phyloP scores from a whole-genome alignment of 2,888 invertebrate species.

The Drosophila sordidula region DNA sequence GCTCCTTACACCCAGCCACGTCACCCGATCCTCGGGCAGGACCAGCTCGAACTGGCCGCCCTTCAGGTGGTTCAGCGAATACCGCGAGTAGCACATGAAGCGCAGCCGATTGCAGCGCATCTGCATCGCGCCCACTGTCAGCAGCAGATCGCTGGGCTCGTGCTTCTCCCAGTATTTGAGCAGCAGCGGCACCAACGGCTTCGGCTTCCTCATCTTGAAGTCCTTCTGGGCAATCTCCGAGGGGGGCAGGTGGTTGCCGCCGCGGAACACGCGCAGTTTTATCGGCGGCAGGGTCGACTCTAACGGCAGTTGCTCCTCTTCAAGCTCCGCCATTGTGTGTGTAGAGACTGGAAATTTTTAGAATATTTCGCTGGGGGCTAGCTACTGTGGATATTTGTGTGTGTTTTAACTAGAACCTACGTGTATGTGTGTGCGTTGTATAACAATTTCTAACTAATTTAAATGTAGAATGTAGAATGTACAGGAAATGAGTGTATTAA shows the following conservation, averaged over 20 bases:
- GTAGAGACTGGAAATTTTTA: slow-evolving; percentile 17
- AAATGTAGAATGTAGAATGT: no score
- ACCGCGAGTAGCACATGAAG: slow-evolving; percentile 29
- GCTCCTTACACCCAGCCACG: slow-evolving; percentile 10
- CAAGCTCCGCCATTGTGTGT: neutral
- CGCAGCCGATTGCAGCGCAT: slow-evolving; percentile 37
- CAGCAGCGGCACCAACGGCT: slow-evolving; percentile 5
- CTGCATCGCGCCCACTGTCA: slow-evolving; percentile 30
- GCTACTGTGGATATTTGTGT: neutral
- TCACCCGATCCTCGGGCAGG: slow-evolving; percentile 28
- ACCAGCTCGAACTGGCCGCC: slow-evolving; percentile 11
- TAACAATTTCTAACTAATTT: neutral
- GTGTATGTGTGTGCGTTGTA: neutral
- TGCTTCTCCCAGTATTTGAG: slow-evolving; percentile 18
- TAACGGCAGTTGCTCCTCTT: neutral
- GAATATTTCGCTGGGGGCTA: neutral
- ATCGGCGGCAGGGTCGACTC: slow-evolving; percentile 31
- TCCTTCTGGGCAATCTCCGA: neutral
- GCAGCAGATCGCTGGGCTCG: slow-evolving; percentile 18
- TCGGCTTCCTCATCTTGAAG: slow-evolving; percentile 1
- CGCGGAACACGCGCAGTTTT: slow-evolving; percentile 19
- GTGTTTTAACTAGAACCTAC: no score
- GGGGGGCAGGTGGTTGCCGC: slow-evolving; percentile 10
- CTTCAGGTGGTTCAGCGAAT: neutral
- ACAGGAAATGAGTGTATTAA: neutral